Evolutionary conservation across 2,888 invertebrate genomes (phyloP).

Genomic region (Zaprionus lineosus): DNA sequence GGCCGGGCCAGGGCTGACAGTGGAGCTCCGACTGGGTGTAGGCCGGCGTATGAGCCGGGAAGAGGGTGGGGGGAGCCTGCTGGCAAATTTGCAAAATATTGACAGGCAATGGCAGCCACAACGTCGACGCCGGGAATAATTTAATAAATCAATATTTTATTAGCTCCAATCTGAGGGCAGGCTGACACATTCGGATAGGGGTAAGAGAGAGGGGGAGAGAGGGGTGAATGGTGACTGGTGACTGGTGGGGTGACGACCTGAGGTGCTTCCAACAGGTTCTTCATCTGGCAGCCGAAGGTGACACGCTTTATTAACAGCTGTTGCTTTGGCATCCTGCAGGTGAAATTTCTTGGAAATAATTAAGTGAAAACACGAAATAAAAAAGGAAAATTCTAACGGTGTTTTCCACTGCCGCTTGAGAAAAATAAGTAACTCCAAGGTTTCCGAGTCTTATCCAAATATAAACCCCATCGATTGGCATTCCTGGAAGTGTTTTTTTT

Average conservation of each 20-base stretch:
- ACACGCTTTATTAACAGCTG: conserved; percentile 39
- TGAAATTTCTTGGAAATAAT: too few relatives aligned
- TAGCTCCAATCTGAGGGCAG: conserved; percentile 55
- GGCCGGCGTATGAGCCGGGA: conserved; percentile 5
- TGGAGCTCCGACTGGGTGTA: background rate
- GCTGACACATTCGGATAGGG: conserved; percentile 4
- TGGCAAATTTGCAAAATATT: conserved; percentile 73
- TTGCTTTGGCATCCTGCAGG: background rate
- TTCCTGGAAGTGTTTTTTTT: too few relatives aligned
- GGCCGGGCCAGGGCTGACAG: conserved; percentile 19
- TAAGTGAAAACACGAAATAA: too few relatives aligned
- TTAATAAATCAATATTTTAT: conserved; percentile 77
- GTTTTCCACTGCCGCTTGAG: too few relatives aligned
- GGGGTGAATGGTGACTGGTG: background rate
- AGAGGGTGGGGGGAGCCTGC: conserved; percentile 42
- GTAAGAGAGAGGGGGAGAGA: background rate
- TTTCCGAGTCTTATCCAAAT: too few relatives aligned
- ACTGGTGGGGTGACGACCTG: too few relatives aligned
- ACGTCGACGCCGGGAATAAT: conserved; percentile 49
- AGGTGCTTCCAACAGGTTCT: conserved; percentile 36
- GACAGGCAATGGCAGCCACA: conserved; percentile 49
- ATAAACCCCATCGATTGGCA: too few relatives aligned
- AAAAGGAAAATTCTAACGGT: too few relatives aligned
- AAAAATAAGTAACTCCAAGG: too few relatives aligned
- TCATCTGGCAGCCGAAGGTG: conserved; percentile 37